Evolutionary conservation across 2,888 invertebrate species (phyloP).

Genomic region (Erebia aethiops): DNA sequence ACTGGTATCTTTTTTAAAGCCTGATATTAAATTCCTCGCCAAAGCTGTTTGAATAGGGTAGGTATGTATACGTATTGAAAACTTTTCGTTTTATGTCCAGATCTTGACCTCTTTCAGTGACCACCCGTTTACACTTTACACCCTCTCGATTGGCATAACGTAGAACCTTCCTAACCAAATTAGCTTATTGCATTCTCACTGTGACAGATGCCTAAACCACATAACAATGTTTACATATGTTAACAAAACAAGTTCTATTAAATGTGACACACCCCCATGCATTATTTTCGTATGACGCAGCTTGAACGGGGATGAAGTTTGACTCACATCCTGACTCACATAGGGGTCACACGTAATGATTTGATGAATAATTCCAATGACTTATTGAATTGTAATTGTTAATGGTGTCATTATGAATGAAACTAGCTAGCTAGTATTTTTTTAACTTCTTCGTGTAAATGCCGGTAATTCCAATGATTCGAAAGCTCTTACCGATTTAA

Average conservation of each 20-base stretch:
- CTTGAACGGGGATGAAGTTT: conserved; percentile 44
- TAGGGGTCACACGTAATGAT: conserved; percentile 49
- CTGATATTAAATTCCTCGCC: no score
- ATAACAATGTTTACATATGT: conserved; percentile 7
- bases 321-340: conserved; percentile 56
- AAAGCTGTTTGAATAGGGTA: no score
- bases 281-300: conserved; percentile 45
- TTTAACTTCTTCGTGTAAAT: no score
- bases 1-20: no score
- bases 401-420: conserved; percentile 36
- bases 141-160: no score
- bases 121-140: no score
- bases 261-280: conserved; percentile 60
- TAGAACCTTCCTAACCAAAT: no score
- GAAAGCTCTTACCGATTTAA: no score
- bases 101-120: no score
- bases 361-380: conserved; percentile 60
- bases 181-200: neutral
- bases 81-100: no score
- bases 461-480: no score
- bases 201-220: neutral
- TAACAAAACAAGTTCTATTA: conserved; percentile 47
- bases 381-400: conserved; percentile 46
- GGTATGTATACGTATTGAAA: no score
- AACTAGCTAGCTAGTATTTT: conserved; percentile 25